A percentile compares a stretch with the other conserved stretches of the same genome.
These are phyloP conservation scores for Dryas iulia DNA, from an alignment of 1,140 invertebrate species.

Conservation along the genomic window DNA sequence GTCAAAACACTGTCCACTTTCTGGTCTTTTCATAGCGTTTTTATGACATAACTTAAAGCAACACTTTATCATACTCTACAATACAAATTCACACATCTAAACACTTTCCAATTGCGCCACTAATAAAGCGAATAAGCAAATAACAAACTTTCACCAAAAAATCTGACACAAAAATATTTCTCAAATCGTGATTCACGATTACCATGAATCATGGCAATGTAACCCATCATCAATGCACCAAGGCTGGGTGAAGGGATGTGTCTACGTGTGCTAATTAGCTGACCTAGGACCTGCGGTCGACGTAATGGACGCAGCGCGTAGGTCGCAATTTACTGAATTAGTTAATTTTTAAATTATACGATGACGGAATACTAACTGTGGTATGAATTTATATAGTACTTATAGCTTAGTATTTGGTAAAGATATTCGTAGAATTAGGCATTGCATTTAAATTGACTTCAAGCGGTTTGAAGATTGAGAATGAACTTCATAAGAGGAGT, in stretches of 20 bases:
- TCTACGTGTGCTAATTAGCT: conserved; percentile 35
- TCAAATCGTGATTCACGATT: conserved; percentile 9
- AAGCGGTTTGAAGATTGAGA: no score
- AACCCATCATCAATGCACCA: conserved; percentile 25
- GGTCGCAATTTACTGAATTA: conserved; percentile 24
- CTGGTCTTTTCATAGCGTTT: no score
- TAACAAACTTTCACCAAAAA: not conserved
- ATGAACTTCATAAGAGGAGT: no score
- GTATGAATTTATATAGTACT: not conserved
- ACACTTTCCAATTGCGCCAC: not conserved
- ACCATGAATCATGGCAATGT: not conserved
- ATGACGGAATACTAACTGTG: not conserved
- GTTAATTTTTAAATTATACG: conserved; percentile 24
- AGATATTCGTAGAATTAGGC: no score
- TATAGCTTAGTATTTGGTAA: not conserved
- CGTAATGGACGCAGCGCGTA: conserved; percentile 5
- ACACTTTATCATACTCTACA: no score
- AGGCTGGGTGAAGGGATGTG: conserved; percentile 38
- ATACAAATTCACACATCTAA: no score
- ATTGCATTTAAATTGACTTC: not conserved
- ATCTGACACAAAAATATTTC: not conserved
- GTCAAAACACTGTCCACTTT: no score
- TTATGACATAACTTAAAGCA: no score
- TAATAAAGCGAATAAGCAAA: not conserved
- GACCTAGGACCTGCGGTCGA: conserved; percentile 30